A percentile compares a stretch with the other conserved stretches of the same genome.
These are phyloP conservation scores for Synanthedon vespiformis DNA, from an alignment of 2,888 invertebrate genomes.

Conservation along the genomic window DNA sequence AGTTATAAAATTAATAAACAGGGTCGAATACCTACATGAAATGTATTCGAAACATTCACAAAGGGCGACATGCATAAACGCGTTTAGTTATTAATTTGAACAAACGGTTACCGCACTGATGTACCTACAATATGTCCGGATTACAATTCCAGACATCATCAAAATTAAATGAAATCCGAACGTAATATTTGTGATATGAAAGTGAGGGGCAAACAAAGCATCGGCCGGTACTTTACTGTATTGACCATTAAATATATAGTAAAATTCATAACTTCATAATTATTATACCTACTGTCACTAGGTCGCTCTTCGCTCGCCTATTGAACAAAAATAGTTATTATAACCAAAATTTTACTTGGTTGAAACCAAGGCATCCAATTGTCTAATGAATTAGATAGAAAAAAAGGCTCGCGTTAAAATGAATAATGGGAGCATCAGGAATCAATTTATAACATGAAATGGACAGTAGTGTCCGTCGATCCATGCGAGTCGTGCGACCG, in stretches of 20 bases:
- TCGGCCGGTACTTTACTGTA: not conserved
- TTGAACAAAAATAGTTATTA: too few species aligned
- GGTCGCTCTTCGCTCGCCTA: too few species aligned
- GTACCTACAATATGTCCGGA: not conserved
- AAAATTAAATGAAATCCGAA: not conserved
- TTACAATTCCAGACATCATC: not conserved
- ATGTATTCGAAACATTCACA: not conserved
- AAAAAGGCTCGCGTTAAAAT: constrained; percentile 13
- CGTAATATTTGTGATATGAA: not conserved
- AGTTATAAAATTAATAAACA: too few species aligned
- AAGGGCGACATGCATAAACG: not conserved
- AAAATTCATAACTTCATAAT: too few species aligned
- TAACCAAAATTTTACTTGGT: too few species aligned
- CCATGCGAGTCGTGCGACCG: constrained; percentile 9
- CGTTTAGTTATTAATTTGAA: not conserved
- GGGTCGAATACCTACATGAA: not conserved
- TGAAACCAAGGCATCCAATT: too few species aligned
- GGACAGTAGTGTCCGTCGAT: constrained; percentile 12
- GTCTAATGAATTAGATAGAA: constrained; percentile 9
- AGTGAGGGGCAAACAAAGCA: not conserved
- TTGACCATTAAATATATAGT: too few species aligned
- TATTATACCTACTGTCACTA: too few species aligned
- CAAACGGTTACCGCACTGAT: not conserved
- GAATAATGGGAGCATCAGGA: constrained; percentile 17
- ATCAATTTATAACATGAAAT: constrained; percentile 20